Evolutionary conservation across 92 coral and sea anemone species (phyloP), one percentile per base, ranked within the genome.

Genomic region (Bergia sp.): DNA sequence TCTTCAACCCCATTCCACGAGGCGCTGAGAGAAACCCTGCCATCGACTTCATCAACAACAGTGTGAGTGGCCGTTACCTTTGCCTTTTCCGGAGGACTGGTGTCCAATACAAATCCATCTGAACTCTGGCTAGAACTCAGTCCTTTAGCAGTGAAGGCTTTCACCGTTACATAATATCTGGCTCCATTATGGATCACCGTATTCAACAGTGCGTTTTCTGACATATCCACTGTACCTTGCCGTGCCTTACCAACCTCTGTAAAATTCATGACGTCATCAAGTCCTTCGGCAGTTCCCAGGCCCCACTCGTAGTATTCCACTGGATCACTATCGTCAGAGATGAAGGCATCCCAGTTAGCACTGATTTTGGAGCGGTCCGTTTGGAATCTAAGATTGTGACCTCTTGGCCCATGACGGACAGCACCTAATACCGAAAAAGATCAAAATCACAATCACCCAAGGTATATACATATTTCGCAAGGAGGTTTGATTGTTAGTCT

Each of bases 271-370:
- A 95, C 82, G 65, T 95, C 98, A 53, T 95, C 95, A 36, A 77
- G 72, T 16, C 89, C 94, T 38, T 81, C 81, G 45, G 79, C 57
- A 55, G 96, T 93, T 44, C 99, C 98, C 47, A 97, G 73, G n/a
- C 97, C 97, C 98, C 97, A 97, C 84, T 89, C 97, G 89, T 97
- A 97, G 72, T 89, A 91, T 69, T 89, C 89, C 10, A 97, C 96
- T 61, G 99, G 94, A 80, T 97, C 99, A 3, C 89, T 88, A 7
- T 58, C 72, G 76, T 95, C 98, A 49, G 93, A 93, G 18, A 72
- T 58, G 88, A 97, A 97, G 21, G 91, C 76, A 58, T 93, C 99
- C 99, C 99, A 97, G 79, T 92, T 91, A 76, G 96, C 97, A 50
- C 96, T 89, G 37, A 94, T 91, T 40, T 77, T 85, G 74, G 94